Evolutionary conservation across 92 coral and sea anemone species (phyloP).

Genomic region (Diadumene lineata): DNA sequence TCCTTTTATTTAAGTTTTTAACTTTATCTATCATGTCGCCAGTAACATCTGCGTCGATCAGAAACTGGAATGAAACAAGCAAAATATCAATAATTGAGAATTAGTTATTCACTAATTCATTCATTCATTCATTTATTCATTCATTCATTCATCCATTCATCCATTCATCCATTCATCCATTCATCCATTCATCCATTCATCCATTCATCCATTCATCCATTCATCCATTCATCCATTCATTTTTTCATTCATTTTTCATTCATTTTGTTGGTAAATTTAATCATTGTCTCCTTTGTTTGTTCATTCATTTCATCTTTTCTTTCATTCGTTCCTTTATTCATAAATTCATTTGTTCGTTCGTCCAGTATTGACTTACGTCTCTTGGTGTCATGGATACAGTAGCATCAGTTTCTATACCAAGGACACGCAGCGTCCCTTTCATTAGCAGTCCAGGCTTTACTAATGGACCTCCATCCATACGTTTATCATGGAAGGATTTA

Average conservation of each 20-base stretch:
- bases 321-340: no score
- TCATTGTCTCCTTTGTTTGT: no score
- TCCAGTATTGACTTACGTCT: constrained; percentile 55
- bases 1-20: constrained; percentile 63
- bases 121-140: no score
- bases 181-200: no score
- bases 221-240: no score
- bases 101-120: not conserved
- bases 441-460: constrained; percentile 72
- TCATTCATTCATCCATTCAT: no score
- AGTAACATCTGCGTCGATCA: constrained; percentile 76
- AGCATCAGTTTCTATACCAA: constrained; percentile 84
- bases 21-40: constrained; percentile 40
- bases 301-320: no score
- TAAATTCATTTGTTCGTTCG: no score
- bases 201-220: no score
- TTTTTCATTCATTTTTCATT: no score
- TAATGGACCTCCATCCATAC: constrained; percentile 69
- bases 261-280: no score
- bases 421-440: constrained; percentile 72
- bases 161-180: no score
- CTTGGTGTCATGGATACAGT: constrained; percentile 68
- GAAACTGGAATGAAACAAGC: constrained; percentile 54
- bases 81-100: constrained; percentile 1
- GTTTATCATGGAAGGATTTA: constrained; percentile 61